A percentile compares a stretch with the other conserved stretches of the same genome.
Evolutionary conservation across 2,888 invertebrate species (phyloP).

Genomic region (Xestia xanthographa): DNA sequence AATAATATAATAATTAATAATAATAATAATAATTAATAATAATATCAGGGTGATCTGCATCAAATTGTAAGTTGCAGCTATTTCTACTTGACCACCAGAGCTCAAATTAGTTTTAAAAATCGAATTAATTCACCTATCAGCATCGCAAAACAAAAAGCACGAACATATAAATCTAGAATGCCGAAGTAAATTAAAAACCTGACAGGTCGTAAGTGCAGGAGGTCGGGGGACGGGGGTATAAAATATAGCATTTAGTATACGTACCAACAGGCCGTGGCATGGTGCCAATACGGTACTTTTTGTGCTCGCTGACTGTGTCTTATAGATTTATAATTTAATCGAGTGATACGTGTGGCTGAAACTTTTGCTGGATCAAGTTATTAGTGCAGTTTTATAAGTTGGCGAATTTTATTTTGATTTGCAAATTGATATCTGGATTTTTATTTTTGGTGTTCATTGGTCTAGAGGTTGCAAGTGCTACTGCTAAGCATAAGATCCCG

Average conservation of each 20-base stretch:
- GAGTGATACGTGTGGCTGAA: slow-evolving; percentile 48
- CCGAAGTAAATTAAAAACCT: slow-evolving; percentile 70
- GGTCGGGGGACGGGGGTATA: slow-evolving; percentile 44
- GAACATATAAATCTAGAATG: slow-evolving; percentile 69
- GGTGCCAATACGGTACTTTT: slow-evolving; percentile 64
- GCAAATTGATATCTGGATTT: background rate
- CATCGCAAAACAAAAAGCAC: slow-evolving; percentile 37
- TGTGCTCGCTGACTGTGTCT: slow-evolving; percentile 62
- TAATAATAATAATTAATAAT: too few species aligned
- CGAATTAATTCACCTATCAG: slow-evolving; percentile 29
- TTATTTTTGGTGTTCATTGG: background rate
- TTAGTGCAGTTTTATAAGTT: slow-evolving; percentile 20
- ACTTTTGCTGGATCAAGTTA: slow-evolving; percentile 31
- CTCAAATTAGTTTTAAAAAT: background rate
- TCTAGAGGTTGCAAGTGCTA: background rate
- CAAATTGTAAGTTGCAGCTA: too few species aligned
- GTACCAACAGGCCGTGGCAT: slow-evolving; percentile 67
- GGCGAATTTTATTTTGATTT: background rate
- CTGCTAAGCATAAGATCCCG: background rate
- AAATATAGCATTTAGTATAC: slow-evolving; percentile 70
- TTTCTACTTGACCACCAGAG: too few species aligned
- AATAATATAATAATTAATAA: too few species aligned
- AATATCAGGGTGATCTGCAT: too few species aligned
- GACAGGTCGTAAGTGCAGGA: slow-evolving; percentile 64
- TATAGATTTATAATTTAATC: slow-evolving; percentile 69